Percentiles rank a stretch among this genome's conserved stretches.
phyloP scores from a whole-genome alignment of 2,888 invertebrate species.

The Callosobruchus maculatus region DNA sequence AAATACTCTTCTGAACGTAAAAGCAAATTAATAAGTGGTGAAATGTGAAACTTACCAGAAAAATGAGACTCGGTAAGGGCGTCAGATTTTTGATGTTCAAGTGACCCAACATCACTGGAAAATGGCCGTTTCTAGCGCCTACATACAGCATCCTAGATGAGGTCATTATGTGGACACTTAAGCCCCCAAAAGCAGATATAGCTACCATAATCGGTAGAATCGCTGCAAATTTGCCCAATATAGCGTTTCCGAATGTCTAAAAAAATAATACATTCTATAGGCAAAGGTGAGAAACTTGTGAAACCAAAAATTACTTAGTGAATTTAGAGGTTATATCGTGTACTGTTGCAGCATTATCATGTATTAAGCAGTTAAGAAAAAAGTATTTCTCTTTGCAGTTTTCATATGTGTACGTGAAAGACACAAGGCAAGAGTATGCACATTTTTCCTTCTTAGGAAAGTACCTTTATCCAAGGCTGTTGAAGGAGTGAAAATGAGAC shows the following conservation, averaged over 20 bases:
- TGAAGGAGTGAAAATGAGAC: too few relatives aligned
- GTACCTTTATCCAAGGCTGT: too few relatives aligned
- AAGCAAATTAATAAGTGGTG: constrained; percentile 1
- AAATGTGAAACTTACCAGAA: constrained; percentile 61
- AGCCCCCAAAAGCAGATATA: constrained; percentile 86
- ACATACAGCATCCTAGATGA: constrained; percentile 90
- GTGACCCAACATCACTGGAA: constrained; percentile 76
- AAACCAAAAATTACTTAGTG: too few relatives aligned
- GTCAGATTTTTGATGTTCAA: constrained; percentile 73
- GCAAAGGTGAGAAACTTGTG: too few relatives aligned
- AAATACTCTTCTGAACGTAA: too few relatives aligned
- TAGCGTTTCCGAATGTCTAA: constrained; percentile 79
- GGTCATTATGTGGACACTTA: constrained; percentile 94
- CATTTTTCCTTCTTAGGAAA: too few relatives aligned
- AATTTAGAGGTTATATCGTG: too few relatives aligned
- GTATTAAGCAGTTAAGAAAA: too few relatives aligned
- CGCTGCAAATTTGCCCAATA: constrained; percentile 73
- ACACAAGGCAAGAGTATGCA: too few relatives aligned
- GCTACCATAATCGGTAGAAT: constrained; percentile 90
- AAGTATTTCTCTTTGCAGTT: too few relatives aligned
- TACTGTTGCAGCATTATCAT: too few relatives aligned
- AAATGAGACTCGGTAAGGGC: constrained; percentile 77
- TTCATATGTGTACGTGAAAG: too few relatives aligned
- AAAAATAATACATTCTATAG: constrained; percentile 20
- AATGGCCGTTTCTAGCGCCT: constrained; percentile 86